These are phyloP conservation scores for Pogonomyrmex californicus DNA, from an alignment of 1,140 invertebrate genomes.

Conservation along the genomic window DNA sequence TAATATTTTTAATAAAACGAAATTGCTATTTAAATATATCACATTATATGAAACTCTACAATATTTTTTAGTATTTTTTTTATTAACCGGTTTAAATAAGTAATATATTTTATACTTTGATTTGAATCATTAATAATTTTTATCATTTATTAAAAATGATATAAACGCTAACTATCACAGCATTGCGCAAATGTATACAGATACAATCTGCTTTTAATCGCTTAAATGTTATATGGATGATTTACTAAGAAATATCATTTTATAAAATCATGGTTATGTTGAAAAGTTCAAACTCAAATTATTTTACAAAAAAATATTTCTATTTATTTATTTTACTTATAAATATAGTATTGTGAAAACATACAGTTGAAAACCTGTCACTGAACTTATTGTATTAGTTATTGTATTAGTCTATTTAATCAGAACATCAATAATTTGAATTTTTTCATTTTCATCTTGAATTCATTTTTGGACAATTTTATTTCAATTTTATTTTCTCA, in stretches of 20 bases:
- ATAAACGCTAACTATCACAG: neutral
- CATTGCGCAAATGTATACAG: neutral
- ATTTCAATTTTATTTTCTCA: neutral
- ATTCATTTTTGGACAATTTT: neutral
- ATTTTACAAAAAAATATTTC: neutral
- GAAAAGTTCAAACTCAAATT: neutral
- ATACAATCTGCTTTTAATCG: neutral
- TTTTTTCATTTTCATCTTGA: neutral
- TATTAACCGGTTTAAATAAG: neutral
- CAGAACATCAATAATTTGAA: no score
- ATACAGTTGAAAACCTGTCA: neutral
- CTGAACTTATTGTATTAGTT: no score
- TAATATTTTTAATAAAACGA: no score
- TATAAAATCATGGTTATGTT: neutral
- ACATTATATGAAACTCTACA: neutral
- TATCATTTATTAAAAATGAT: conserved; percentile 9
- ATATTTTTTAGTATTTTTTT: neutral
- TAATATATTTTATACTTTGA: neutral
- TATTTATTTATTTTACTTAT: no score
- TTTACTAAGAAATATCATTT: neutral
- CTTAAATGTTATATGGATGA: neutral
- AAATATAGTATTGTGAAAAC: neutral
- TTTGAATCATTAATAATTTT: conserved; percentile 14
- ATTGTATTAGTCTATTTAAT: neutral
- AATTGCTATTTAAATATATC: neutral